Evolutionary conservation across 2,113 vertebrate species (phyloP).

Genomic region (Pterocles orientalis): DNA sequence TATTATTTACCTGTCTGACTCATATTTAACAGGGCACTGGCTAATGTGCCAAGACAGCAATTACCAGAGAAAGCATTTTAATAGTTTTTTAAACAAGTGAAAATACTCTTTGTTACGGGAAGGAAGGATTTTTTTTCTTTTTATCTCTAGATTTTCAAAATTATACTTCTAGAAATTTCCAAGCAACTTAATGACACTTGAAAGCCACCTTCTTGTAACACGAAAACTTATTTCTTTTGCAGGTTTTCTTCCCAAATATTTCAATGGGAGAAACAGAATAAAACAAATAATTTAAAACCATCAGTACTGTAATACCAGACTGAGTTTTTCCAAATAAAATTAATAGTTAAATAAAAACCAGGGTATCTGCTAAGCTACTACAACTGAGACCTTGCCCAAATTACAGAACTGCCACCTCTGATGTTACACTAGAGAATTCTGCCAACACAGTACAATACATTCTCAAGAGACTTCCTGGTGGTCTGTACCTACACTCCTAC

Average conservation of each 20-base stretch:
- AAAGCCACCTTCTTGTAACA: neutral
- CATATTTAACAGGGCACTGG: neutral
- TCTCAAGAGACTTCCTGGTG: neutral
- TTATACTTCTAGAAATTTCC: neutral
- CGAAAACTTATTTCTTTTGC: neutral
- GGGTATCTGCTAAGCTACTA: neutral
- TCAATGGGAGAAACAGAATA: neutral
- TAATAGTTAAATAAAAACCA: neutral
- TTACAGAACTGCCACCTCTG: neutral
- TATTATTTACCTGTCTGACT: neutral
- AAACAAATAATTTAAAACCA: neutral
- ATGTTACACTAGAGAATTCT: neutral
- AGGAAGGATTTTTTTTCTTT: neutral
- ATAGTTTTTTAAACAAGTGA: neutral
- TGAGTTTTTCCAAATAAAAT: neutral
- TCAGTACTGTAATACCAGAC: neutral
- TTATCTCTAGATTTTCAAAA: neutral
- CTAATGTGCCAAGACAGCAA: neutral
- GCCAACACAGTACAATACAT: fast-evolving
- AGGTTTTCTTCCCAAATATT: neutral
- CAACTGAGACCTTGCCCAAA: neutral
- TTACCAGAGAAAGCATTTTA: neutral
- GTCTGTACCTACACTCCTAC: neutral
- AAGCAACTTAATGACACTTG: neutral
- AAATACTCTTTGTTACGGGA: neutral